Percentiles rank a stretch among this genome's conserved stretches.
phyloP scores from a whole-genome alignment of 2,797 vertebrate species.

The Microchirus variegatus region DNA sequence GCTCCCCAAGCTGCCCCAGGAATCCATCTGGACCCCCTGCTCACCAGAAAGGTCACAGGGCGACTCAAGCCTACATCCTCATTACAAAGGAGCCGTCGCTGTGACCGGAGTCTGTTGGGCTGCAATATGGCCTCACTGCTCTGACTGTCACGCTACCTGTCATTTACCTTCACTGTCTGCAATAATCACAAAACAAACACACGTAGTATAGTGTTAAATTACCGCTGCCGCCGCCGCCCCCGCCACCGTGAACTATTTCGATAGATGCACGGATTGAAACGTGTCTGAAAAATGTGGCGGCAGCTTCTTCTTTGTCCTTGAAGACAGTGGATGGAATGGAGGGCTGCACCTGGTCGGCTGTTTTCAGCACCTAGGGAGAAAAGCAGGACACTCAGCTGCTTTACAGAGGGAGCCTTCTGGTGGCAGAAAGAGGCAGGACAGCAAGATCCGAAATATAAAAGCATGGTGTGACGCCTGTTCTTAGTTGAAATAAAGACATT shows the following conservation, averaged over 20 bases:
- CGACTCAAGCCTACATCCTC: slow-evolving; percentile 67
- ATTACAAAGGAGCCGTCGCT: slow-evolving; percentile 66
- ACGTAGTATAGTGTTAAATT: slow-evolving; percentile 27
- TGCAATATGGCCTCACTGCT: slow-evolving; percentile 57
- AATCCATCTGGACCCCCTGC: slow-evolving; percentile 72
- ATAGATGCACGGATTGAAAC: slow-evolving; percentile 39
- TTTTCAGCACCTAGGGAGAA: slow-evolving; percentile 53
- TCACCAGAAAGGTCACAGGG: slow-evolving; percentile 74
- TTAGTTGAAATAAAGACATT: no score
- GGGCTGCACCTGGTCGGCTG: slow-evolving; percentile 72
- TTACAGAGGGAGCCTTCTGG: slow-evolving; percentile 84
- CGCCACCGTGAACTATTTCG: slow-evolving; percentile 44
- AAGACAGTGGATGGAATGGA: slow-evolving; percentile 68
- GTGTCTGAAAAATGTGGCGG: slow-evolving; percentile 35
- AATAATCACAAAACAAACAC: slow-evolving; percentile 38
- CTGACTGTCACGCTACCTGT: slow-evolving; percentile 57
- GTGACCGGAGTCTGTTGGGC: slow-evolving; percentile 48
- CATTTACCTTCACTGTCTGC: slow-evolving; percentile 54
- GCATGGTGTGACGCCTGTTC: background rate
- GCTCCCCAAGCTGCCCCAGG: slow-evolving; percentile 48
- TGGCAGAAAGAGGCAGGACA: slow-evolving; percentile 75
- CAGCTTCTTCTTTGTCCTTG: slow-evolving; percentile 72
- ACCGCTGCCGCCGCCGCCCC: background rate
- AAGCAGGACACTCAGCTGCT: slow-evolving; percentile 62
- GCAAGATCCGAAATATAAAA: background rate